Base-by-base conservation (phyloP, 2,888 invertebrate genomes). In the Epirrhoe tristata region DNA sequence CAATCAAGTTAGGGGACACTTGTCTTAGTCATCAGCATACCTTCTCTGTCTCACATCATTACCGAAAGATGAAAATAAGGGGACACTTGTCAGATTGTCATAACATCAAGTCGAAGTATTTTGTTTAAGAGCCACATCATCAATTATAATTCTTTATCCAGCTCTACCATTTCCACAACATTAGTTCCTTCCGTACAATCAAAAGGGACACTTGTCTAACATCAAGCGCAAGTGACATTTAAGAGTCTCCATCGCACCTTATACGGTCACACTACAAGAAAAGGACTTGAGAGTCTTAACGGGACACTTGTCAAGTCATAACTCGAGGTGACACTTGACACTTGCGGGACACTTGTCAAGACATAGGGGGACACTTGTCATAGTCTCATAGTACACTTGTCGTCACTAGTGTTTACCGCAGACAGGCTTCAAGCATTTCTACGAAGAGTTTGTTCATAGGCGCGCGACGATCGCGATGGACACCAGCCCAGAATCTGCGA, bases 401-500 rank as follows among this genome's bases (percentile, higher is more conserved):
- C 36, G 2, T 39, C 10, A 39, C 36, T 39, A 39, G 8, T 7
- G 77, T 76, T 82, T 95, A 95, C 94, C 95, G 95, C 74, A 94
- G 89, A 71, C 95, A 95, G 1, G 97, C 96, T 88, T 98, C 98
- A 69, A 99, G 94, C 99, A 99, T 99, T 94, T 99, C 98, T 56
- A 98, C 95, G 93, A 99, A 98, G 61, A 99, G 95, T 90, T 99
- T 99, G 94, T 99, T 99, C 97, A 99, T 98, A 76, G 96, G 96
- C 68, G 98, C 97, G 85, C 97, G 96, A 5, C 98, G 97, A 74
- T 98, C 98, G 81, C 97, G 96, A 82, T 98, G 97, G 58, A 98
- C 96, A 77, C 94, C 95, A 52, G 96, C 95, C 99, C 99, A 99
- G 93, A 98, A 99, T 79, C 96, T 96, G 58, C 98, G 95, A 76